Evolutionary conservation across 2,888 invertebrate species (phyloP), one percentile per base, ranked within the genome.

Genomic region (Gymnosoma rotundatum): DNA sequence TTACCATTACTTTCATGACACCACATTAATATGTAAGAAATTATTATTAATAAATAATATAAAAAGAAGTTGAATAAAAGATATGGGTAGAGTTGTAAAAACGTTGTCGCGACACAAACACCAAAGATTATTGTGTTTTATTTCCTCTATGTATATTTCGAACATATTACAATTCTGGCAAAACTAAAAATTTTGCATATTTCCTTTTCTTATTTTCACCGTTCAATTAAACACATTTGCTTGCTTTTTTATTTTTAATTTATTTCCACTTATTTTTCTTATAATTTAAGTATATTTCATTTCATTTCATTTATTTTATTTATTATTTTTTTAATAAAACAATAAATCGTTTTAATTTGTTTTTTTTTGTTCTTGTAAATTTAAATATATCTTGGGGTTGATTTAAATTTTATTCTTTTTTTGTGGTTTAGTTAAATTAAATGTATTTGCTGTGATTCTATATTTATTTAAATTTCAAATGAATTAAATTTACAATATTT

Each of bases 221-320:
- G 2, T 25, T 25, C 1, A 25, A 25, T 2, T 25, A 25, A 25
- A 25, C 25, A 32, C 8, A 32, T 32, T 32, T 32, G 0, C 6
- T 32, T 48, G 9, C 25, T 73, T 67, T 63, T 80, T 82, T 73
- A 63, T 74, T 83, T 69, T 76, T 83, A 78, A 32, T 83, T 86
- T 86, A 82, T 82, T 80, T 86, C 86, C 86, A 86, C 67, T 83
- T 81, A 86, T 75, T 83, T 85, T 72, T 60, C 80, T 83, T 78
- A 83, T 67, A 81, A 74, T 81, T 83, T 83, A 72, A 67, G 63
- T 74, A 74, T 72, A 70, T 74, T 32, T 76, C 3, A 9, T 52
- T 18, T 18, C 67, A 70, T 74, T 32, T 76, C 3, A 9, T 52
- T 18, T 18, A 42, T 48, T 25, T 32, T 32, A 32, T 32, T 70